Base-by-base conservation (phyloP, 2,113 vertebrate genomes). In the Crotophaga sulcirostris region DNA sequence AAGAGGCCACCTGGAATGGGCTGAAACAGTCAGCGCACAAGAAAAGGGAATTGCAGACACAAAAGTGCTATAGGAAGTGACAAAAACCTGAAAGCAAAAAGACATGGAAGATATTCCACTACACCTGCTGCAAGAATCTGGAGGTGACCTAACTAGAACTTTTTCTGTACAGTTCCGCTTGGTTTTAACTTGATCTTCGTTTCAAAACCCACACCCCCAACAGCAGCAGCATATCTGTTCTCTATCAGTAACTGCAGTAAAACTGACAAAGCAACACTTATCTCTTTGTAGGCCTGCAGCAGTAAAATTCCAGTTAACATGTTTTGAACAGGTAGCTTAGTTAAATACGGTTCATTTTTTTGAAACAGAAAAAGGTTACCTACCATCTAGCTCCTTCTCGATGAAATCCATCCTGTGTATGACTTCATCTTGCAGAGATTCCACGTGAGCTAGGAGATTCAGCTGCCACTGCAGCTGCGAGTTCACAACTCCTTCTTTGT, bases 301-400 rank as follows among this genome's bases (percentile, higher is more conserved):
- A 91, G 23, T 19, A 62, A 29, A 68, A 69, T 40, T 42, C 63
- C 45, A 36, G n/a, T 60, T 78, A 52, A n/a, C 8, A 6, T 21
- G 14, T 66, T 93, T 29, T 69, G 26, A 90, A 82, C 10, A 20
- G 7, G 24, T 7, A 73, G 36, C 18, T 90, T 36, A 78, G 42
- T 38, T 47, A 7, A 75, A 83, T 20, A 16, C 33, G 28, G 6
- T 26, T 56, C 9, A 25, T n/a, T 68, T 75, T 44, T 18, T 2
- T 42, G 40, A 34, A 63, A 56, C 1, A 75, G 54, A 66, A 47
- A 86, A 62, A 14, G 1, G 24, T 72, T 75, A 70, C 97, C 97
- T 98, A 99, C 99, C 99, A n/a, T 99, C 99, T 68, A 99, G 97
- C 89, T 99, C 99, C 56, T 98, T 98, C 97, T 99, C 99, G 28